Conservation (phyloP, 2,888 invertebrate genomes). For the Gasteruption jaculator region DNA sequence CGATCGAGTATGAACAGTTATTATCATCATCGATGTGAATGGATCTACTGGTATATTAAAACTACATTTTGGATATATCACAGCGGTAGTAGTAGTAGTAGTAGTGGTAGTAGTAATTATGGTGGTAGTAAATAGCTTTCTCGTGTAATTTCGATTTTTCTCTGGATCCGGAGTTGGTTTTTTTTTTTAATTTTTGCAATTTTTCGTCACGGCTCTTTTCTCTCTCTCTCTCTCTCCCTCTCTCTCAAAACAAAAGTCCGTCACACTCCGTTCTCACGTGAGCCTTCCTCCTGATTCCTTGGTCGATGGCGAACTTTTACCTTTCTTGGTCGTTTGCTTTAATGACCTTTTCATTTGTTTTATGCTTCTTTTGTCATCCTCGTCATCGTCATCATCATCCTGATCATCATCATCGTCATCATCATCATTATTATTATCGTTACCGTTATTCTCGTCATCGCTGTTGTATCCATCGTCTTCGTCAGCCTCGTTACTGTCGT, state of each 20-base stretch:
- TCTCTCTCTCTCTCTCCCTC: conserved; percentile 19
- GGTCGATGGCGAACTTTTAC: conserved; percentile 43
- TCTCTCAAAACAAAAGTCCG: conserved; percentile 35
- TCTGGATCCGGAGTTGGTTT: conserved; percentile 9
- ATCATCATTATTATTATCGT: conserved; percentile 53
- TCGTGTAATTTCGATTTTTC: no score
- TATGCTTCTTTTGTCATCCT: conserved; percentile 29
- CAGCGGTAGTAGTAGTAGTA: no score
- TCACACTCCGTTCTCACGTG: conserved; percentile 40
- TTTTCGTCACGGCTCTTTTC: conserved; percentile 13
- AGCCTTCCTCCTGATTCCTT: conserved; percentile 39
- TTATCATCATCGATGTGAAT: conserved; percentile 26
- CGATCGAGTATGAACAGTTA: no score
- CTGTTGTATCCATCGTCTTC: conserved; percentile 55
- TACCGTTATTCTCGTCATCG: conserved; percentile 39
- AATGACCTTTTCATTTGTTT: conserved; percentile 29
- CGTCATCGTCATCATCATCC: conserved; percentile 47
- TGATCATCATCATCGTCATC: conserved; percentile 57
- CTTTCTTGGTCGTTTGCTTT: conserved; percentile 38
- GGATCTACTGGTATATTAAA: conserved; percentile 26
- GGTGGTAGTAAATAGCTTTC: no score
- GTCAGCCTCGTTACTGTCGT: conserved; percentile 53
- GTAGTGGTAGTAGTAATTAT: no score
- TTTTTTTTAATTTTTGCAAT: conserved; percentile 8
- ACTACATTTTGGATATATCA: no score